Evolutionary conservation across 2,113 vertebrate genomes (phyloP).

Genomic region (Hiodon tergisus): DNA sequence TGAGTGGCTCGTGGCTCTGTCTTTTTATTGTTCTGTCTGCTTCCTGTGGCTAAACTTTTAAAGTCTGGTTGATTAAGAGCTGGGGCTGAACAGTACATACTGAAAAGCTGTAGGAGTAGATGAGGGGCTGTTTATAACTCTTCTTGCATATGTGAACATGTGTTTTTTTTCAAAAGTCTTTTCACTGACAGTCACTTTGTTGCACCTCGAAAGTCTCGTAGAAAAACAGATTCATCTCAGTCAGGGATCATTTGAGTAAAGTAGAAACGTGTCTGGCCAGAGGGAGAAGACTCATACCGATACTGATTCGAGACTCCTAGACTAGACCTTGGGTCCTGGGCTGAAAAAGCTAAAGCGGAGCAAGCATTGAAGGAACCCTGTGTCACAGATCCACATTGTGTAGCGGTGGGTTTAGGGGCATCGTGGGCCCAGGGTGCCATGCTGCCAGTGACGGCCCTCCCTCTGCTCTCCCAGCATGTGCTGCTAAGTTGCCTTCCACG

Average conservation of each 20-base stretch:
- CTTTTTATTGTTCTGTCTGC: not conserved
- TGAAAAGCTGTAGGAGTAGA: no score
- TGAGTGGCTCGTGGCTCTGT: not conserved
- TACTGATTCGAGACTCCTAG: no score
- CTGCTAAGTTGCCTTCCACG: constrained; percentile 2
- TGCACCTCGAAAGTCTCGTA: no score
- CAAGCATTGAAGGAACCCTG: no score
- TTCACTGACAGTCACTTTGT: no score
- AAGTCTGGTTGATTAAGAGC: not conserved
- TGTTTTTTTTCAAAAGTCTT: no score
- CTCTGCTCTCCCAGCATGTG: not conserved
- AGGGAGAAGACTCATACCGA: not conserved
- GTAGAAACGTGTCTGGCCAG: not conserved
- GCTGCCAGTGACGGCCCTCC: not conserved
- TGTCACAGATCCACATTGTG: not conserved
- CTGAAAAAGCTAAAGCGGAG: no score
- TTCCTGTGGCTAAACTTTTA: not conserved
- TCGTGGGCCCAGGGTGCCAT: not conserved
- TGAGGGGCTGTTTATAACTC: not conserved
- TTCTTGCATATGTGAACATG: not conserved
- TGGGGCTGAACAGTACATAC: no score
- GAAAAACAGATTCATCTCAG: no score
- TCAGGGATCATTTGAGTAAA: not conserved
- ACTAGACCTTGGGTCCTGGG: no score
- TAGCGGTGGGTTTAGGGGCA: no score